phyloP scores from a whole-genome alignment of 2,888 invertebrate species.

The Lochmaea capreae region DNA sequence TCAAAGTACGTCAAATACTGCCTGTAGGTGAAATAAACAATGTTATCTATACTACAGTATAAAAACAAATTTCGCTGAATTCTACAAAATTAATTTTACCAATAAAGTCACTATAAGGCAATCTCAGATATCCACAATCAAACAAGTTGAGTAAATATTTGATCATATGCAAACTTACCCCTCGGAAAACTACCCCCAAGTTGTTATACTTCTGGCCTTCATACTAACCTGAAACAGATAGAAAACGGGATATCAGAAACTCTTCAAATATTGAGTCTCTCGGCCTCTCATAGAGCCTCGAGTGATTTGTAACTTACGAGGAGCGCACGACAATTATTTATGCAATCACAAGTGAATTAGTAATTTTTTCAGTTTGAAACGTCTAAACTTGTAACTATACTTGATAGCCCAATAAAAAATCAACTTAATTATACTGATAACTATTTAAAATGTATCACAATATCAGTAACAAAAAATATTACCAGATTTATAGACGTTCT shows the following conservation, averaged over 20 bases:
- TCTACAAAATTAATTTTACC: slow-evolving; percentile 24
- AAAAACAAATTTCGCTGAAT: too few relatives aligned
- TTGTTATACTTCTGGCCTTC: slow-evolving; percentile 31
- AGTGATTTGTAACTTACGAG: not conserved
- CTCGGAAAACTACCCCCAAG: slow-evolving; percentile 33
- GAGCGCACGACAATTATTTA: not conserved
- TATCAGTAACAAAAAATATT: too few relatives aligned
- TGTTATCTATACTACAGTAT: too few relatives aligned
- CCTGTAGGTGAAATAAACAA: too few relatives aligned
- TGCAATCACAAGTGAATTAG: not conserved
- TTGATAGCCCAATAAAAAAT: too few relatives aligned
- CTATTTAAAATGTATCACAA: too few relatives aligned
- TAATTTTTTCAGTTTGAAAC: too few relatives aligned
- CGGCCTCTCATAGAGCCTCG: not conserved
- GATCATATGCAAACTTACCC: slow-evolving; percentile 51
- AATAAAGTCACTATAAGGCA: slow-evolving; percentile 16
- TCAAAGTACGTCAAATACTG: too few relatives aligned
- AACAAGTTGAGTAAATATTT: slow-evolving; percentile 51
- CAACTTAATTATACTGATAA: too few relatives aligned
- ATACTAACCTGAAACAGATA: slow-evolving; percentile 50
- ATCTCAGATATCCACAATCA: slow-evolving; percentile 44
- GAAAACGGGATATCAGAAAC: slow-evolving; percentile 40
- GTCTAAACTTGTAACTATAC: too few relatives aligned
- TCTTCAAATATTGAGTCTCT: slow-evolving; percentile 43
- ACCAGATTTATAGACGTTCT: too few relatives aligned